phyloP scores from a whole-genome alignment of 2,888 invertebrate species.

The Cinara cedri region DNA sequence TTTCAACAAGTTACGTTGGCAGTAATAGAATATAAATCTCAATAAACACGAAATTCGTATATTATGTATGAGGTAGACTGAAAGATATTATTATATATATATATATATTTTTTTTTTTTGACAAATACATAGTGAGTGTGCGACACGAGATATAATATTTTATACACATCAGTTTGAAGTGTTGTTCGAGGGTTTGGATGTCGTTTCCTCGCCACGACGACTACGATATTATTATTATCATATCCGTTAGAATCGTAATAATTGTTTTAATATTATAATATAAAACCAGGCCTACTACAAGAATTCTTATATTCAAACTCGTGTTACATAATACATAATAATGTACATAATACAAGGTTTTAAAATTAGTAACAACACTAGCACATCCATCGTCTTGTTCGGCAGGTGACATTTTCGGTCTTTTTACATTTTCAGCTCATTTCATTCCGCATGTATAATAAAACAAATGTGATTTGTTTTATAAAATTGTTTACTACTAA shows the following conservation, averaged over 20 bases:
- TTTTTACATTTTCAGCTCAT: no score
- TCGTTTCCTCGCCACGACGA: neutral
- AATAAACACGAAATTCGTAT: slow-evolving; percentile 10
- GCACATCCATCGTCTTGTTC: neutral
- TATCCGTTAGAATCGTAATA: neutral
- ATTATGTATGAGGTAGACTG: neutral
- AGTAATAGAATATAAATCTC: neutral
- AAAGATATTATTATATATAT: neutral
- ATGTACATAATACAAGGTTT: neutral
- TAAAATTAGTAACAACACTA: neutral
- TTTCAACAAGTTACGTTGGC: neutral
- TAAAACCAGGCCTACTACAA: neutral
- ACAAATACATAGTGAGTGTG: neutral
- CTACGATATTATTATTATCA: neutral
- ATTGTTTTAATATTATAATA: neutral
- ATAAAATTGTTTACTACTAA: no score
- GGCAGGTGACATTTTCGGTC: no score
- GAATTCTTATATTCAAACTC: neutral
- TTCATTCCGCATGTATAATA: no score
- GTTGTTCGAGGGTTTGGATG: neutral
- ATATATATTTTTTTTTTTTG: neutral
- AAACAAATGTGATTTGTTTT: no score
- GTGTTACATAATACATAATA: neutral
- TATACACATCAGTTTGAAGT: no score
- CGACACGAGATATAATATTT: no score